phyloP scores from a whole-genome alignment of 2,888 invertebrate genomes.

The Cheilosia scutellata region DNA sequence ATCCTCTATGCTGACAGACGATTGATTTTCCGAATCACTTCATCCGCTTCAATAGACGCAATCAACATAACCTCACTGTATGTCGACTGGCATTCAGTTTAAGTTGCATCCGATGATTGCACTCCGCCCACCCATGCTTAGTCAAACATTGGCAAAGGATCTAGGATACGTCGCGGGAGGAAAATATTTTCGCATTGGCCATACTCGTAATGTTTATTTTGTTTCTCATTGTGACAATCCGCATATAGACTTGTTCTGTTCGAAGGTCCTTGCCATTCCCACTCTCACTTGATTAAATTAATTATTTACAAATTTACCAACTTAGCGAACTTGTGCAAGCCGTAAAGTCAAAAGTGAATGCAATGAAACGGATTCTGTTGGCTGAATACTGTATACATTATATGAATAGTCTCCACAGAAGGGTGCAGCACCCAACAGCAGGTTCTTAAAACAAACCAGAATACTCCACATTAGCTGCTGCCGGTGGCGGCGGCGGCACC shows the following conservation, averaged over 20 bases:
- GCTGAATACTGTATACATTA: conserved; percentile 19
- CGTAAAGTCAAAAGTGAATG: conserved; percentile 26
- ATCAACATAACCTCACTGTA: conserved; percentile 27
- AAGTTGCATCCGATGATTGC: conserved; percentile 43
- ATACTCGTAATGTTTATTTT: conserved; percentile 37
- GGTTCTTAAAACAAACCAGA: too few species aligned
- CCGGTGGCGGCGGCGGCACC: too few species aligned
- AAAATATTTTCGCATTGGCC: background rate
- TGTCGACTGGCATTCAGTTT: conserved; percentile 24
- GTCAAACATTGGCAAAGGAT: conserved; percentile 32
- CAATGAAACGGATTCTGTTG: conserved; percentile 34
- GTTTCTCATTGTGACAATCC: conserved; percentile 52
- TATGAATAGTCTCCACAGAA: background rate
- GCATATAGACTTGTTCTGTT: background rate
- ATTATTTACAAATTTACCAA: conserved; percentile 67
- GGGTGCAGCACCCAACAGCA: too few species aligned
- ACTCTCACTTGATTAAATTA: conserved; percentile 60
- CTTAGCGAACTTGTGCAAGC: conserved; percentile 28
- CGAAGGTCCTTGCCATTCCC: background rate
- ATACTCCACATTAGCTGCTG: too few species aligned
- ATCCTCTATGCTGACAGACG: background rate
- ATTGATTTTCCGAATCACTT: conserved; percentile 62
- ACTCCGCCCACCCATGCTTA: conserved; percentile 34
- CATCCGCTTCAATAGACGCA: conserved; percentile 49
- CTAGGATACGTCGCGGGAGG: conserved; percentile 20